phyloP scores from a whole-genome alignment of 2,113 vertebrate genomes.

The Melanotaenia duboulayi region DNA sequence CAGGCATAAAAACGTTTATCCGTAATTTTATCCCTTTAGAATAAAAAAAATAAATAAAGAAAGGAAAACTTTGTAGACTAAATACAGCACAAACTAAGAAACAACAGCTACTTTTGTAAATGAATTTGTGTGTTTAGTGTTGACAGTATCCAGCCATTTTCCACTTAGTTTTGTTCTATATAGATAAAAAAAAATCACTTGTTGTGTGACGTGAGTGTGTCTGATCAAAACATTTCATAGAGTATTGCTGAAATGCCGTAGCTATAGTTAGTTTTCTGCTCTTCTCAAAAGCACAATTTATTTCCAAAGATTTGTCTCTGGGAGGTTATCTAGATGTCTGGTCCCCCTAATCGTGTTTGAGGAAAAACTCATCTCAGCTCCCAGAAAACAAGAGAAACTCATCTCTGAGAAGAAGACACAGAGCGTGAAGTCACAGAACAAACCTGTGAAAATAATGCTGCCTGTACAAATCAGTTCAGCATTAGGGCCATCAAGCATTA shows the following conservation, averaged over 20 bases:
- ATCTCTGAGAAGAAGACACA: constrained; percentile 31
- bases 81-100: neutral
- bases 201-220: constrained; percentile 39
- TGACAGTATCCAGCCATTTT: neutral
- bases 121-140: constrained; percentile 12
- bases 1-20: neutral
- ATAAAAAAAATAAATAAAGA: constrained; percentile 9
- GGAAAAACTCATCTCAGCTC: constrained; percentile 50
- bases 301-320: constrained; percentile 50
- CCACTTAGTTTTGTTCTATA: neutral
- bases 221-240: constrained; percentile 36
- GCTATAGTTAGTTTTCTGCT: constrained; percentile 43
- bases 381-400: constrained; percentile 53
- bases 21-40: neutral
- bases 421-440: constrained; percentile 54
- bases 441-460: constrained; percentile 62
- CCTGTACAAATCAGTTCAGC: constrained; percentile 57
- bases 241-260: constrained; percentile 24
- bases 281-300: constrained; percentile 47
- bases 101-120: neutral
- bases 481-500: constrained; percentile 48
- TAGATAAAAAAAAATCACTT: constrained; percentile 15
- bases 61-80: neutral
- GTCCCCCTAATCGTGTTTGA: constrained; percentile 62
- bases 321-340: constrained; percentile 51